A percentile compares a stretch with the other conserved stretches of the same genome.
These are phyloP conservation scores for Athene cunicularia DNA, from an alignment of 2,113 vertebrate species.

Conservation along the genomic window DNA sequence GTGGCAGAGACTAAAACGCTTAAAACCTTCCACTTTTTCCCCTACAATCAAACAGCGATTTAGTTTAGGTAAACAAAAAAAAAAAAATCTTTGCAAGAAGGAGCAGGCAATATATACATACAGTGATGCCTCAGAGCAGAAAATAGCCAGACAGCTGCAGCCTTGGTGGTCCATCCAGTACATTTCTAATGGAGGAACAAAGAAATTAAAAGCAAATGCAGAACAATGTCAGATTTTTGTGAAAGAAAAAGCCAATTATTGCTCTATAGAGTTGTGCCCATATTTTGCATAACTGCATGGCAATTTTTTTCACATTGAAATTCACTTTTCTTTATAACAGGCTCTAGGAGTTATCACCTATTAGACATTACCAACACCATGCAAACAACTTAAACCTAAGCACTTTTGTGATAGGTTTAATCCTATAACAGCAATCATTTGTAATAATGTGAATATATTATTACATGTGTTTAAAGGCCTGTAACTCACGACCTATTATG, in stretches of 20 bases:
- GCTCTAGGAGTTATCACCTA: neutral
- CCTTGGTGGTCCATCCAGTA: constrained; percentile 21
- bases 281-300: neutral
- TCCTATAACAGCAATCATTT: neutral
- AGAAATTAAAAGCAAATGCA: constrained; percentile 9
- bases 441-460: neutral
- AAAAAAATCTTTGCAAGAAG: neutral
- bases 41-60: neutral
- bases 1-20: neutral
- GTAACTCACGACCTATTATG: neutral
- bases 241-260: neutral
- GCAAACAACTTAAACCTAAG: neutral
- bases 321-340: neutral
- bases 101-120: neutral
- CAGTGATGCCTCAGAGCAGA: neutral
- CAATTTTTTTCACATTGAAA: neutral
- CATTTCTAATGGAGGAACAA: neutral
- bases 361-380: neutral
- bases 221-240: neutral
- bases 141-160: neutral
- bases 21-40: neutral
- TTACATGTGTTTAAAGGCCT: neutral
- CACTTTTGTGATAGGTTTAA: neutral
- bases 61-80: neutral
- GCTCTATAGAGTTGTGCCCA: neutral